Evolutionary conservation across 2,888 invertebrate genomes (phyloP), one percentile per base, ranked within the genome.

Genomic region (Pharmacophagus antenor): DNA sequence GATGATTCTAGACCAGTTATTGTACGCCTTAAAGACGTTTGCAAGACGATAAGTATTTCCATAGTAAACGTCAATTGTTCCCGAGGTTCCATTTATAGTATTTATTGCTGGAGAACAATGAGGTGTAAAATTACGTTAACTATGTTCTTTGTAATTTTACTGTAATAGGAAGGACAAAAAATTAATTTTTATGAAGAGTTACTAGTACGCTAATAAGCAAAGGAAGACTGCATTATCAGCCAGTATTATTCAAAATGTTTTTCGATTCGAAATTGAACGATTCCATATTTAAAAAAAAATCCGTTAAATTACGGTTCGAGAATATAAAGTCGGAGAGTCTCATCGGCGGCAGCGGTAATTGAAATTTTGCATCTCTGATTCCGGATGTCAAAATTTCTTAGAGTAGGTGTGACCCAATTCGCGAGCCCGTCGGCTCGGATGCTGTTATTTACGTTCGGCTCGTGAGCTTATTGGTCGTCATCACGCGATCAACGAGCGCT

Each of bases 381-480:
- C 18, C 25, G 46, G 22, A 46, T 46, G 22, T 56, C 25, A 50
- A 56, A 55, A 42, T 21, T 41, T 41, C 20, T 42, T 17, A 51
- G 21, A 31, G 46, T 51, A 51, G 22, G 18, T 27, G 31, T 46
- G 60, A 55, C 50, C 51, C 10, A 56, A 55, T 54, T 59, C 21
- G 1, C 10, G 49, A n/a, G 44, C 12, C 49, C 59, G 54, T 49
- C 54, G 59, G 31, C 37, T 54, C 41, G 20, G 27, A 48, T 59
- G 53, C 59, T 59, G 59, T 59, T 59, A 59, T 42, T 54, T 42
- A 59, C 59, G 59, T 54, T 50, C 54, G 18, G 48, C 53, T 54
- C 2, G 25, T 42, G 25, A 49, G 42, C 44, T 54, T 49, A 59
- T 54, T 59, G 59, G 49, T 49, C 54, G 15, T 25, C 25, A 49